These are phyloP conservation scores for Callosobruchus maculatus DNA, from an alignment of 2,888 invertebrate genomes.

Conservation along the genomic window DNA sequence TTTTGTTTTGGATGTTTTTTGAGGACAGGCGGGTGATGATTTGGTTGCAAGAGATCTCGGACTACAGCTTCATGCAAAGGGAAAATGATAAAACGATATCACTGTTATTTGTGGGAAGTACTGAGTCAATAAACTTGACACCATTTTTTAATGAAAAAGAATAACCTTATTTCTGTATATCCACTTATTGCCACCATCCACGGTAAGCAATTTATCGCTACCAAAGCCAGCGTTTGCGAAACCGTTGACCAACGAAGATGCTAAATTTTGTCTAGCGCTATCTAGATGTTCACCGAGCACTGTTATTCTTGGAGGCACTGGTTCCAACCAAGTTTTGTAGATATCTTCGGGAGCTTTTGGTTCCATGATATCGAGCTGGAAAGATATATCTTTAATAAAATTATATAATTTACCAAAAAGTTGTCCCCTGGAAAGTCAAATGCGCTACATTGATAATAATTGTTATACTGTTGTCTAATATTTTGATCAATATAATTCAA, in stretches of 20 bases:
- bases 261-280: constrained; percentile 94
- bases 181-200: constrained; percentile 59
- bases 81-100: no score
- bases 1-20: no score
- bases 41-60: no score
- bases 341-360: constrained; percentile 99
- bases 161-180: constrained; percentile 16
- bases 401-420: no score
- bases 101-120: no score
- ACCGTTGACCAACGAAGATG: constrained; percentile 97
- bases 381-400: constrained; percentile 7
- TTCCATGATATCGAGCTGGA: constrained; percentile 93
- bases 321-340: constrained; percentile 95
- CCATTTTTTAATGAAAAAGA: background rate
- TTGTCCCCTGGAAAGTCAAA: no score
- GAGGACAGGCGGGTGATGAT: no score
- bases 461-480: no score
- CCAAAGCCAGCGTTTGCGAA: constrained; percentile 84
- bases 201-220: constrained; percentile 87
- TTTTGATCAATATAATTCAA: no score
- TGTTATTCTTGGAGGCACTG: constrained; percentile 62
- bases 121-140: no score
- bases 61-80: no score
- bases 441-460: no score
- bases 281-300: constrained; percentile 71